A percentile compares a stretch with the other conserved stretches of the same genome.
Conservation (phyloP, 2,113 vertebrate genomes). For the Amblyornis subalaris region DNA sequence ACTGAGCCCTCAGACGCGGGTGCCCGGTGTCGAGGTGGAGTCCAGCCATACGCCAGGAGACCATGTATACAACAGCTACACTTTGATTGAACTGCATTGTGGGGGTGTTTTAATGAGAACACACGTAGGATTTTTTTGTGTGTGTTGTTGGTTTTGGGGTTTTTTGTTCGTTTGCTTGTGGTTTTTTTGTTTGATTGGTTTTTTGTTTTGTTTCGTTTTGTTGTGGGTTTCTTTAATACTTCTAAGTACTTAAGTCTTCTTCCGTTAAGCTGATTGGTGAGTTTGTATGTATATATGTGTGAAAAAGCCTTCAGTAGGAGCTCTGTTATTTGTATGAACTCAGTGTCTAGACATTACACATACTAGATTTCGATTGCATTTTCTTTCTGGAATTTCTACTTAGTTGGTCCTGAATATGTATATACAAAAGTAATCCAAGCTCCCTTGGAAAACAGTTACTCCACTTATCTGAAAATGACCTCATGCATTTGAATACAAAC, state of each 20-base stretch:
- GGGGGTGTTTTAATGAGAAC: not conserved
- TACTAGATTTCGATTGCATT: not conserved
- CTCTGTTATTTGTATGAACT: not conserved
- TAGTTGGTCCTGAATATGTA: not conserved
- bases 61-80: too few relatives aligned
- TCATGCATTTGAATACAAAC: not conserved
- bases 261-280: not conserved
- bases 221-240: not conserved
- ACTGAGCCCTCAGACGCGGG: too few relatives aligned
- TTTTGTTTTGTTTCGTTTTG: not conserved
- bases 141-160: not conserved
- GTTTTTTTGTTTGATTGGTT: not conserved
- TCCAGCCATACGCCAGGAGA: too few relatives aligned
- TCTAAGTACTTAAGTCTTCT: not conserved
- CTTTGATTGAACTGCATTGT: not conserved
- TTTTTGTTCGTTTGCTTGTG: not conserved
- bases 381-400: not conserved
- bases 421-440: not conserved
- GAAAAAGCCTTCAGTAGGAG: not conserved
- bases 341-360: not conserved
- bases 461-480: not conserved
- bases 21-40: too few relatives aligned
- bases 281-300: not conserved
- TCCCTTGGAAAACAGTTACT: not conserved
- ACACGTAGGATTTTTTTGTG: not conserved